Conservation (phyloP, 2,113 vertebrate genomes). For the Carettochelys insculpta region DNA sequence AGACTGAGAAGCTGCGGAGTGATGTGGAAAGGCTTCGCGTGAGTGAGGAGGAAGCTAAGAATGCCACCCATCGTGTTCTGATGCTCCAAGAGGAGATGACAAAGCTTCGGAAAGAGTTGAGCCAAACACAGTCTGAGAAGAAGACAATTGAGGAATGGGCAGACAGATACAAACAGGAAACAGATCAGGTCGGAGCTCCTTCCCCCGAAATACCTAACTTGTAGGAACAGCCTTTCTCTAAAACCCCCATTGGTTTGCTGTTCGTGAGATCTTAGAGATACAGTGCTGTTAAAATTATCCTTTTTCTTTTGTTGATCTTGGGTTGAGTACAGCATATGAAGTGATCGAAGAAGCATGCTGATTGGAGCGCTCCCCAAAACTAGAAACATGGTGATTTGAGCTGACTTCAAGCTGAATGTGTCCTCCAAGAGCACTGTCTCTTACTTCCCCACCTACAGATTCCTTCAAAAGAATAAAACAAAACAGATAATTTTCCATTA, state of each 20-base stretch:
- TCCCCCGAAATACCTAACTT: background rate
- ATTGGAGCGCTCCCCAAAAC: background rate
- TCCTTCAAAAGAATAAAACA: background rate
- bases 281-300: background rate
- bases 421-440: too few species aligned
- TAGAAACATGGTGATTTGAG: background rate
- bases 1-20: slow-evolving; percentile 86
- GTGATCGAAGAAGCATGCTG: too few species aligned
- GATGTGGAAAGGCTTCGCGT: slow-evolving; percentile 87
- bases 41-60: slow-evolving; percentile 90
- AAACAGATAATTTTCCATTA: background rate
- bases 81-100: slow-evolving; percentile 91
- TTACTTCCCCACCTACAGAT: background rate
- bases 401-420: background rate
- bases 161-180: slow-evolving; percentile 89
- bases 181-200: slow-evolving; percentile 82
- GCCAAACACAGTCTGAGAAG: slow-evolving; percentile 89
- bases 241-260: background rate
- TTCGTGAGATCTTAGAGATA: background rate
- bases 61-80: slow-evolving; percentile 82
- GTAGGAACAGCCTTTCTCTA: background rate
- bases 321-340: background rate
- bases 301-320: background rate
- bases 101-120: slow-evolving; percentile 88
- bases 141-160: slow-evolving; percentile 91